A percentile compares a stretch with the other conserved stretches of the same genome.
phyloP scores from a whole-genome alignment of 2,888 invertebrate species.

The Campoplex nolae region DNA sequence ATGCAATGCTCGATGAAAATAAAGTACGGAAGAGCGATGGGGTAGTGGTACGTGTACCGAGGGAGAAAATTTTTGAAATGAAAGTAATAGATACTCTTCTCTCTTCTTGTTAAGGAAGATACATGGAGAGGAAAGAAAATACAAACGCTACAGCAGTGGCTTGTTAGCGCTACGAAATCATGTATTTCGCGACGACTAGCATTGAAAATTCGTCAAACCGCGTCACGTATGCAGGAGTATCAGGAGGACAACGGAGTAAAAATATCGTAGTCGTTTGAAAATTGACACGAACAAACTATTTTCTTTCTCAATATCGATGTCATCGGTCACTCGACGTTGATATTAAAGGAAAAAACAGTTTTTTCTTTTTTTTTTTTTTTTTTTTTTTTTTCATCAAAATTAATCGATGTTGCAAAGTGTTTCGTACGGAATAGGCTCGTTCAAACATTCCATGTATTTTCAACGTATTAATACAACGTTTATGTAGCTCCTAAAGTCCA shows the following conservation, averaged over 20 bases:
- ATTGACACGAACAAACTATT: neutral
- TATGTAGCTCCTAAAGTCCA: constrained; percentile 27
- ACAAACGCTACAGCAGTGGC: too few species aligned
- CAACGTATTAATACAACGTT: constrained; percentile 3
- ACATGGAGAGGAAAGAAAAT: neutral
- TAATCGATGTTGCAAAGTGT: neutral
- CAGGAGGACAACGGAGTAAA: neutral
- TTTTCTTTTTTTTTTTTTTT: too few species aligned
- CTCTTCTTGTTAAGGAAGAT: neutral
- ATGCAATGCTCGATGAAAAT: constrained; percentile 3
- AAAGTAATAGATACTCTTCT: constrained; percentile 13
- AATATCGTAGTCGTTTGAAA: neutral
- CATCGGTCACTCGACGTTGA: neutral
- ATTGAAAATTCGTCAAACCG: neutral
- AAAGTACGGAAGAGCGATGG: constrained; percentile 32
- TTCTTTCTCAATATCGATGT: neutral
- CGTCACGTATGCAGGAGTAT: neutral
- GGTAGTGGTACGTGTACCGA: neutral
- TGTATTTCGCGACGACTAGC: neutral
- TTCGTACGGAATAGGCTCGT: neutral
- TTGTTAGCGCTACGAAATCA: neutral
- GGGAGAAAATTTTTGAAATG: constrained; percentile 14
- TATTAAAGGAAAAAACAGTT: too few species aligned
- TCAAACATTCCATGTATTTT: neutral
- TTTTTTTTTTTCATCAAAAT: neutral